Base-by-base conservation (phyloP, 2,113 vertebrate genomes). In the Lagopus leucura region DNA sequence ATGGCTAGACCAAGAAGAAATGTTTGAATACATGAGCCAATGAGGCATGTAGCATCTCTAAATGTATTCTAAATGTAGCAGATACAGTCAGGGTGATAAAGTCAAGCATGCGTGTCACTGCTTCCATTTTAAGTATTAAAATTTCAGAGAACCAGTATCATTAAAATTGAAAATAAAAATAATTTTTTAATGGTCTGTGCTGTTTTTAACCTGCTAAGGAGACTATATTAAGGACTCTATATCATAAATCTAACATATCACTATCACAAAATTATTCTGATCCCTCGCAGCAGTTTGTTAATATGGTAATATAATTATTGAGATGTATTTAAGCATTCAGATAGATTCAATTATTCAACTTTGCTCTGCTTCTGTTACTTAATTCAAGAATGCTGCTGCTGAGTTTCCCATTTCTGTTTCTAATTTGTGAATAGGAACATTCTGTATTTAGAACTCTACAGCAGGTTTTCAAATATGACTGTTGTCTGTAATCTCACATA, bases 391-490 rank as follows among this genome's bases (percentile, higher is more conserved):
- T 1, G 1, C 20, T 70, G 86, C 47, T 88, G 42, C 73, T 69
- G 14, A 74, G 22, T 55, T 24, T 82, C 36, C 27, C 27, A 73
- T 84, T 64, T 60, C 54, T 42, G 54, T 77, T 91, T 89, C 19
- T 50, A 40, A 76, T 91, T 82, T 63, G 55, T 54, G 25, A 80
- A 71, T 45, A 88, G 1, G 3, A 94, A 64, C 34, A 64, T 60
- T 88, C 43, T 34, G 28, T 52, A 32, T 47, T 63, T 52, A 52
- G 36, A 92, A 87, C 48, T 78, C 47, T 9, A 4, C 63, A 81
- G 70, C 80, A 92, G 71, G 19, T 85, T 88, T 48, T 92, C 42
- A 88, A 95, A 94, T 27, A 74, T 38, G 64, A 74, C 80, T 81
- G 60, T 36, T 83, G 32, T 60, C 76, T 77, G n/a, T 70, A 82